Percentiles rank a stretch among this genome's conserved stretches.
Conservation (phyloP, 2,888 invertebrate species). For the Macaria liturata region DNA sequence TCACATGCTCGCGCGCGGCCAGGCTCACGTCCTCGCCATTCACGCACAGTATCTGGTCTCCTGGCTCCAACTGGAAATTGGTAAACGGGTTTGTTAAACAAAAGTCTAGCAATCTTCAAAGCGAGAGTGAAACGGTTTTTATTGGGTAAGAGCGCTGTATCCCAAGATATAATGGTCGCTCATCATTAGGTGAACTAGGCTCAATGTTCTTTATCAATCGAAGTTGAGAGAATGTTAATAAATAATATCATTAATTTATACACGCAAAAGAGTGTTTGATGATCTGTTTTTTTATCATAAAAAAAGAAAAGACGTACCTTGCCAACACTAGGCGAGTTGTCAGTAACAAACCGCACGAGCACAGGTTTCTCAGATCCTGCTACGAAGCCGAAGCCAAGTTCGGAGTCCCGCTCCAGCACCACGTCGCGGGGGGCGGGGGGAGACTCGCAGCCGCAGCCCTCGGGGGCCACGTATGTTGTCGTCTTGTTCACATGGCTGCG, state of each 20-base stretch:
- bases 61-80: slow-evolving; percentile 88
- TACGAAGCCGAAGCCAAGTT: slow-evolving; percentile 97
- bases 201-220: no score
- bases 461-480: slow-evolving; percentile 96
- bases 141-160: no score
- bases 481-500: slow-evolving; percentile 92
- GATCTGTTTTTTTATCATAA: background rate
- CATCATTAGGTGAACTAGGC: no score
- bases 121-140: no score
- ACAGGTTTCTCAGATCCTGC: slow-evolving; percentile 97
- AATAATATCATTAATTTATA: no score
- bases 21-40: slow-evolving; percentile 95
- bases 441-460: slow-evolving; percentile 85
- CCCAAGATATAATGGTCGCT: no score
- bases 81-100: background rate
- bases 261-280: background rate
- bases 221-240: no score
- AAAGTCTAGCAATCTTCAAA: no score
- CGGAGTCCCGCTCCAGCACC: slow-evolving; percentile 88
- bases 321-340: slow-evolving; percentile 95
- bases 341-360: slow-evolving; percentile 93
- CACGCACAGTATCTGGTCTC: slow-evolving; percentile 95
- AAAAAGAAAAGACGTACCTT: slow-evolving; percentile 76
- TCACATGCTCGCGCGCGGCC: slow-evolving; percentile 94
- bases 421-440: slow-evolving; percentile 92